Percentiles rank a stretch among this genome's conserved stretches.
These are phyloP conservation scores for Apodemia mormo DNA, from an alignment of 2,888 invertebrate genomes.

Conservation along the genomic window DNA sequence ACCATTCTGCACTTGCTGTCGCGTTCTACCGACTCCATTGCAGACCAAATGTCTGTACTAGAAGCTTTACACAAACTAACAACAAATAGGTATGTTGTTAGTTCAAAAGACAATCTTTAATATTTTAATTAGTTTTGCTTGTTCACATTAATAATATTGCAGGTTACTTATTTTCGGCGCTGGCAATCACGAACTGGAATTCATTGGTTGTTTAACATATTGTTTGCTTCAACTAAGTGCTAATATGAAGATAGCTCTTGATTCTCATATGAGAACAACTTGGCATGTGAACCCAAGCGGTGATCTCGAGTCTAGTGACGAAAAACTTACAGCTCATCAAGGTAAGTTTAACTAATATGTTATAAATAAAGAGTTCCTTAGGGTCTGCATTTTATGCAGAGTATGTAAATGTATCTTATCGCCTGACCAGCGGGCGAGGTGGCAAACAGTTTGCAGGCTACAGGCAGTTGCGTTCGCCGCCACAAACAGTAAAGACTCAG, in stretches of 20 bases:
- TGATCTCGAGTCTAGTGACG: slow-evolving; percentile 88
- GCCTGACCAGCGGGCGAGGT: too few species aligned
- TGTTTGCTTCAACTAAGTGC: slow-evolving; percentile 93
- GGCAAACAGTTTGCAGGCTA: too few species aligned
- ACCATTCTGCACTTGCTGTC: slow-evolving; percentile 95
- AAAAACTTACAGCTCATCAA: slow-evolving; percentile 89
- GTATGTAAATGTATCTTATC: too few species aligned
- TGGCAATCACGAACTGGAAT: slow-evolving; percentile 97
- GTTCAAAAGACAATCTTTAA: not conserved
- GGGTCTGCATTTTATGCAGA: too few species aligned
- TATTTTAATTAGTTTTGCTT: not conserved
- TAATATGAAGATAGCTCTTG: slow-evolving; percentile 91
- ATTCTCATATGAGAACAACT: slow-evolving; percentile 89
- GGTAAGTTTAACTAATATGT: slow-evolving; percentile 60
- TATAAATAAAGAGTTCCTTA: not conserved
- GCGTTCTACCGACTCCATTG: slow-evolving; percentile 92
- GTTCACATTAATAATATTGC: slow-evolving; percentile 41
- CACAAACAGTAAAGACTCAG: too few species aligned
- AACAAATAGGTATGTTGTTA: slow-evolving; percentile 83
- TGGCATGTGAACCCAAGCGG: slow-evolving; percentile 93
- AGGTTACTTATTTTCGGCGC: slow-evolving; percentile 93
- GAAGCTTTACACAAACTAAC: slow-evolving; percentile 96
- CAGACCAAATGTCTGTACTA: slow-evolving; percentile 96
- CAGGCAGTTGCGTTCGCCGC: too few species aligned
- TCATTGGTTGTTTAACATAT: slow-evolving; percentile 96